Evolutionary conservation across 1,140 invertebrate species (phyloP), one percentile per base, ranked within the genome.

Genomic region (Anoplophora glabripennis): DNA sequence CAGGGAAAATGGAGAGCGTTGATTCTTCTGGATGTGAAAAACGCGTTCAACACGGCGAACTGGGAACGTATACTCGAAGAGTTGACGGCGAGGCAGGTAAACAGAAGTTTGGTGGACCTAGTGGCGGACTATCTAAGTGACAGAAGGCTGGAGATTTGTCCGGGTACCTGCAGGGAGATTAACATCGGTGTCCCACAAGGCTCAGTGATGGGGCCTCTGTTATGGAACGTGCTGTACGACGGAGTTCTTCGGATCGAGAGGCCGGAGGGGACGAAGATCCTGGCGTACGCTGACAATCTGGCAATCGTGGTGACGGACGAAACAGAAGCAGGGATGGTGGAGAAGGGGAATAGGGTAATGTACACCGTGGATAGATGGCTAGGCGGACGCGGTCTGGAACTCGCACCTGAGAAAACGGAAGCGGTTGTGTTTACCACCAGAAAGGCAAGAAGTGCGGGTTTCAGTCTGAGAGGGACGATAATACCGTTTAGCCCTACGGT

Each of bases 191-290:
- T 63, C 9, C 61, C 70, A 5, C 69, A 74, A 58, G 65, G 70
- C 1, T 71, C 66, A 15, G 65, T 74, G 4, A 46, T 74, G 0
- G 72, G 70, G 1, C 70, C 68, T 0, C 40, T 61, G 4, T 56
- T 75, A 44, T 75, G 70, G 68, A 69, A 72, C 58, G 35, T 73
- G 4, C 46, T 61, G 8, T 72, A 68, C 14, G 66, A 73, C 46
- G 68, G 41, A 28, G 48, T 70, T 8, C 63, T 73, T 1, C 48
- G 60, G 4, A 35, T 68, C 35, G 18, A 9, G 3, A 51, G 53
- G n/a, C 56, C 55, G 0, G 51, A 38, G 0, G 61, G 51, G 1
- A 49, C 61, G 5, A 15, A 52, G 0, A 12, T 61, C 0, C 51
- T 61, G 1, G 60, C 34, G 2, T 69, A 59, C 36, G 59, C 59